Percentiles rank a stretch among this genome's conserved stretches.
These are phyloP conservation scores for Chloroceryle aenea DNA, from an alignment of 2,113 vertebrate species.

Conservation along the genomic window DNA sequence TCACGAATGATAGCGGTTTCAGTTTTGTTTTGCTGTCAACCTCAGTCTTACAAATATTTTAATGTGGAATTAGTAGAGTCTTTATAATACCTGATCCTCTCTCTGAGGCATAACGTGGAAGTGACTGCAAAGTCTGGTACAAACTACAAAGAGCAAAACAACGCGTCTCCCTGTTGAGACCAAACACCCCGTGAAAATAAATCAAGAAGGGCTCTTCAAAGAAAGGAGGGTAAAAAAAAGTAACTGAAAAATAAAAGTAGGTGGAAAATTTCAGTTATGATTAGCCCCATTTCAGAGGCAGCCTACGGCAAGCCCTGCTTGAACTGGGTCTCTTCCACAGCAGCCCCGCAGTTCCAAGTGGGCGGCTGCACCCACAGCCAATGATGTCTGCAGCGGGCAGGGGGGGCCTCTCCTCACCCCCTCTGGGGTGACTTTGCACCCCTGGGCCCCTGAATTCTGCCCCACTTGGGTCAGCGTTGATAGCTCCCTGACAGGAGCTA, in stretches of 20 bases:
- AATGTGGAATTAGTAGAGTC: not conserved
- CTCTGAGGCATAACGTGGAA: not conserved
- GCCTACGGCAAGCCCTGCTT: not conserved
- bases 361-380: not conserved
- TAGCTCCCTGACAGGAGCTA: not conserved
- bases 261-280: not conserved
- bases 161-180: not conserved
- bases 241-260: not conserved
- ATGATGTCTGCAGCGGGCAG: fast-evolving
- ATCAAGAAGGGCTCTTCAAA: not conserved
- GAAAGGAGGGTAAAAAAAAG: not conserved
- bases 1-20: not conserved
- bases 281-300: not conserved
- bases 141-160: constrained; percentile 4
- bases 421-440: not conserved
- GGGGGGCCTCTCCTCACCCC: not conserved
- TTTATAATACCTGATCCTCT: not conserved
- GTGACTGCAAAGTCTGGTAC: not conserved
- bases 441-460: not conserved
- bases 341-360: not conserved
- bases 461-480: not conserved
- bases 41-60: not conserved
- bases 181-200: not conserved
- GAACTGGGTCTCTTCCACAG: fast-evolving
- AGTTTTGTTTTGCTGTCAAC: not conserved